These are phyloP conservation scores for Gadus macrocephalus DNA, from an alignment of 2,113 vertebrate genomes.

Conservation along the genomic window DNA sequence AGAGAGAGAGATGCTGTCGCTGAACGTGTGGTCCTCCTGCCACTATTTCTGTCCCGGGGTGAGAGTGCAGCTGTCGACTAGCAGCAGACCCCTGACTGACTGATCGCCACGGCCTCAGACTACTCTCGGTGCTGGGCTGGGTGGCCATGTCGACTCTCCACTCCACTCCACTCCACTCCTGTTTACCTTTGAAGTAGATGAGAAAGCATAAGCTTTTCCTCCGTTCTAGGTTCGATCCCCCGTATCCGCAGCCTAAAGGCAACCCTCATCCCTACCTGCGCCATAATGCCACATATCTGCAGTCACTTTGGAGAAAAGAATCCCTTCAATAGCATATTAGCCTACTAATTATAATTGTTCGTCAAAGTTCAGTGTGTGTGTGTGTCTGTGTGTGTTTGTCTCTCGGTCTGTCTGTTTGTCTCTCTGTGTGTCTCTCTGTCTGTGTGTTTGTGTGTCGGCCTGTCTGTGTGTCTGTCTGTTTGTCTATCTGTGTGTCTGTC, in stretches of 20 bases:
- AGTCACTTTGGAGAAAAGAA: too few relatives aligned
- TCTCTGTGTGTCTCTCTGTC: neutral
- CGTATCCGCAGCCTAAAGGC: too few relatives aligned
- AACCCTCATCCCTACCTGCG: too few relatives aligned
- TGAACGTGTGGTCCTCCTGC: conserved; percentile 38
- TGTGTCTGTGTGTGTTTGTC: neutral
- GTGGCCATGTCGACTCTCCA: too few relatives aligned
- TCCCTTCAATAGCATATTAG: too few relatives aligned
- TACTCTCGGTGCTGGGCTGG: conserved; percentile 1
- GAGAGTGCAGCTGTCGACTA: conserved; percentile 70
- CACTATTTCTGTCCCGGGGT: conserved; percentile 62
- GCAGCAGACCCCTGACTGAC: conserved; percentile 39
- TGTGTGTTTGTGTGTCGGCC: neutral
- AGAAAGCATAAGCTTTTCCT: too few relatives aligned
- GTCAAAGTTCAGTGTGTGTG: conserved; percentile 11
- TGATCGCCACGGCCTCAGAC: conserved; percentile 14
- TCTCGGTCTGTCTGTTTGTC: neutral
- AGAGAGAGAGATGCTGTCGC: conserved; percentile 26
- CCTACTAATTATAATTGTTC: too few relatives aligned
- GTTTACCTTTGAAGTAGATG: too few relatives aligned
- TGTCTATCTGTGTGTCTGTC: neutral
- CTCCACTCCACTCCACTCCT: too few relatives aligned
- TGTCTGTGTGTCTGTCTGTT: neutral
- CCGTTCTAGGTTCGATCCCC: too few relatives aligned
- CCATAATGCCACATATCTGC: too few relatives aligned